Evolutionary conservation across 2,888 invertebrate genomes (phyloP).

Genomic region (Galeruca laticollis): DNA sequence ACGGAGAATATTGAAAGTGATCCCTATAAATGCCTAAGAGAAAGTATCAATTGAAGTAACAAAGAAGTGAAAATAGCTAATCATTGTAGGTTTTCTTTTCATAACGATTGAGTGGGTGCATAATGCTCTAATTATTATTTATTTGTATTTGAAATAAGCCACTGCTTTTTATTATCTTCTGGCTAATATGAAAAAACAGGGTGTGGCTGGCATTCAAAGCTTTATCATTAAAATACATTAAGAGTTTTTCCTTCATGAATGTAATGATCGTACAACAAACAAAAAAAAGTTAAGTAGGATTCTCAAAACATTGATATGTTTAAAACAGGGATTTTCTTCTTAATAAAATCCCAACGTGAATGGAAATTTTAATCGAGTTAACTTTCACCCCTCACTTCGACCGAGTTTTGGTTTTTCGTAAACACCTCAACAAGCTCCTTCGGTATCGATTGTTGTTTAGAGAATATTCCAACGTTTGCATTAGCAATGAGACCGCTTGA

Average conservation of each 20-base stretch:
- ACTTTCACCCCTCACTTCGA: no score
- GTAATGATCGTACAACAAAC: not conserved
- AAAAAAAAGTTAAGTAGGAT: not conserved
- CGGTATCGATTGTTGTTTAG: not conserved
- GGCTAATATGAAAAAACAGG: not conserved
- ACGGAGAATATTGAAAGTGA: no score
- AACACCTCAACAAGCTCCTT: not conserved
- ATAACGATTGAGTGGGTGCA: no score
- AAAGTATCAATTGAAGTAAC: no score
- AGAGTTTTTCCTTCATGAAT: not conserved
- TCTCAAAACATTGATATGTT: not conserved
- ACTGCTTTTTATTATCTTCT: no score
- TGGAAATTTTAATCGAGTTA: no score
- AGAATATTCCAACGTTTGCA: not conserved
- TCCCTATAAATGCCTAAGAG: no score
- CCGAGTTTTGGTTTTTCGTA: not conserved
- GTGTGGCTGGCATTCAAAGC: not conserved
- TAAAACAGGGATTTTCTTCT: not conserved
- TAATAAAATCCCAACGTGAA: no score
- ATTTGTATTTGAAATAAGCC: no score
- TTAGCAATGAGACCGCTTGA: not conserved
- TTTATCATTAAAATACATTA: not conserved
- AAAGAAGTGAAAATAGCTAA: no score
- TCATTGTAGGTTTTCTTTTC: no score
- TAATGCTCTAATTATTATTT: no score